phyloP scores from a whole-genome alignment of 2,888 invertebrate species.

The Drosophila mimica region DNA sequence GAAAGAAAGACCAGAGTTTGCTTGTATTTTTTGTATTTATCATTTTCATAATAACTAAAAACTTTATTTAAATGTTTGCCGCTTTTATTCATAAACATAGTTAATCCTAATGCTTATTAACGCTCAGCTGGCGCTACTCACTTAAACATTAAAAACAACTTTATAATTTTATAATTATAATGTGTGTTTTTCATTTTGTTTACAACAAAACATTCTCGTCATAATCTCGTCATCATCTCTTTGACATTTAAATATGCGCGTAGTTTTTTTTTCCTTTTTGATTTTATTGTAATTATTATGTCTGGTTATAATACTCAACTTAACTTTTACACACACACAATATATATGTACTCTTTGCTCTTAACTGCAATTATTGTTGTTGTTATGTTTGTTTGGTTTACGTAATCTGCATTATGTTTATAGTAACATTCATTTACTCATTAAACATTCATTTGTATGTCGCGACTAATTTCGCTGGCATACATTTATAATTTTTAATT shows the following conservation, averaged over 20 bases:
- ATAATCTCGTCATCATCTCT: constrained; percentile 5
- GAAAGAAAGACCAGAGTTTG: constrained; percentile 22
- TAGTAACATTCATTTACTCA: constrained; percentile 67
- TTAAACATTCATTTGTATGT: constrained; percentile 80
- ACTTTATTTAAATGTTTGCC: constrained; percentile 71
- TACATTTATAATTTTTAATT: constrained; percentile 64
- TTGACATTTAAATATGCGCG: constrained; percentile 35
- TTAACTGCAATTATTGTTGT: constrained; percentile 64
- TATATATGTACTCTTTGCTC: constrained; percentile 55
- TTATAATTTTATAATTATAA: constrained; percentile 68
- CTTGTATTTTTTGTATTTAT: constrained; percentile 59
- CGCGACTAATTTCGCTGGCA: constrained; percentile 75
- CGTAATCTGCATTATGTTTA: constrained; percentile 22
- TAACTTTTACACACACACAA: constrained; percentile 47
- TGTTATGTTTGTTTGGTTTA: constrained; percentile 28
- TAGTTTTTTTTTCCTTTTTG: constrained; percentile 32
- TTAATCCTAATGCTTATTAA: constrained; percentile 70
- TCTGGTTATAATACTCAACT: constrained; percentile 66
- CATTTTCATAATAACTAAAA: constrained; percentile 77
- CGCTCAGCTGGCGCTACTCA: constrained; percentile 71
- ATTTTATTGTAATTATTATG: constrained; percentile 41
- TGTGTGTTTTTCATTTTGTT: constrained; percentile 64
- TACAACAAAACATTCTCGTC: constrained; percentile 67
- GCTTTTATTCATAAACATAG: constrained; percentile 53
- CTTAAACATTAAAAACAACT: constrained; percentile 78